Evolutionary conservation across 2,888 invertebrate genomes (phyloP).

Genomic region (Latrodectus hesperus): DNA sequence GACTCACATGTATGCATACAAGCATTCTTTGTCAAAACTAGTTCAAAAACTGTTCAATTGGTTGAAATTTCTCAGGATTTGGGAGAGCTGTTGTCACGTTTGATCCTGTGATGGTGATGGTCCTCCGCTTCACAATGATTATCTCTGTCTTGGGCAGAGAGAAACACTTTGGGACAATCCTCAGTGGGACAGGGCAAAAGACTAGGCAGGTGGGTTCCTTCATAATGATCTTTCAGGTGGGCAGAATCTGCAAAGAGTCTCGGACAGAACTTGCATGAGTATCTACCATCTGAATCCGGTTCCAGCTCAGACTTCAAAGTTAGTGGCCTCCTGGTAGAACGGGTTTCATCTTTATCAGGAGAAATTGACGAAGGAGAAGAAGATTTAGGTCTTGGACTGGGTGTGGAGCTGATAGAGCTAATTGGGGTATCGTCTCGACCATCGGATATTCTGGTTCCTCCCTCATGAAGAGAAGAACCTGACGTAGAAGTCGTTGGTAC

Average conservation of each 20-base stretch:
- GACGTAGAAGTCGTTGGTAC: constrained; percentile 60
- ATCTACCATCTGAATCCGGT: constrained; percentile 81
- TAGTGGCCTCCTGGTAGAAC: constrained; percentile 35
- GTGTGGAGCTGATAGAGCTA: constrained; percentile 67
- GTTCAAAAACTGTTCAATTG: no score
- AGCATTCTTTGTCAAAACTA: no score
- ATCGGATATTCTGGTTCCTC: constrained; percentile 47
- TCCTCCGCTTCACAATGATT: constrained; percentile 54
- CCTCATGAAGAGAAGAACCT: constrained; percentile 46
- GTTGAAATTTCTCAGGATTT: constrained; percentile 15
- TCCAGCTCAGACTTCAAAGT: constrained; percentile 79
- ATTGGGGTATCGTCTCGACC: constrained; percentile 64
- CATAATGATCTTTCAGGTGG: constrained; percentile 84
- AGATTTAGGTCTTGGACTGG: constrained; percentile 66
- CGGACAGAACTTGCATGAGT: constrained; percentile 82
- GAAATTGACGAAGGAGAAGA: constrained; percentile 49
- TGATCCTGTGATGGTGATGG: constrained; percentile 50
- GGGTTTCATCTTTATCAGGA: constrained; percentile 37
- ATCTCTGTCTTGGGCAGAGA: constrained; percentile 55
- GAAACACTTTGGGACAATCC: constrained; percentile 63
- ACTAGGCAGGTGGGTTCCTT: constrained; percentile 73
- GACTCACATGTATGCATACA: constrained; percentile 9
- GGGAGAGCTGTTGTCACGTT: constrained; percentile 38
- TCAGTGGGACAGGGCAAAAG: constrained; percentile 57
- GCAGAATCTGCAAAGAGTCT: constrained; percentile 80